These are phyloP conservation scores for Drosophila bunnanda DNA, from an alignment of 2,888 invertebrate species.

Conservation along the genomic window DNA sequence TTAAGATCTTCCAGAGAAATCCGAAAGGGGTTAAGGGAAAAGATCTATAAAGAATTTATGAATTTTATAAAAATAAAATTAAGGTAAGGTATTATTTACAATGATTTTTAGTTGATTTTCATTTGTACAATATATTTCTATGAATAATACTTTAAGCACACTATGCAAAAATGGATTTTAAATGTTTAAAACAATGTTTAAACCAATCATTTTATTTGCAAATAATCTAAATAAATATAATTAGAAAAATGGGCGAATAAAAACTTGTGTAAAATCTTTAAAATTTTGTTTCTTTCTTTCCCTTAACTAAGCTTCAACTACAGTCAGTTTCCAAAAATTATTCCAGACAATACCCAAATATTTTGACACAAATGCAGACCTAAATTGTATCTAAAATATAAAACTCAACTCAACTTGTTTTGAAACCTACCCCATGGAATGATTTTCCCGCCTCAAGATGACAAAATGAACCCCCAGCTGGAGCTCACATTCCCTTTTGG, in stretches of 20 bases:
- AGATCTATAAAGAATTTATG: not conserved
- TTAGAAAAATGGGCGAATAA: not conserved
- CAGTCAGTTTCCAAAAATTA: not conserved
- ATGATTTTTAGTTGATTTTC: too few relatives aligned
- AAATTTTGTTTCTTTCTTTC: too few relatives aligned
- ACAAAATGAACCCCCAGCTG: not conserved
- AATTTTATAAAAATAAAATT: too few relatives aligned
- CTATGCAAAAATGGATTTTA: too few relatives aligned
- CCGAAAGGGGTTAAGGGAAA: not conserved
- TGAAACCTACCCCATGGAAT: slow-evolving; percentile 47
- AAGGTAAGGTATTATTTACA: not conserved
- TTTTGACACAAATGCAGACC: not conserved
- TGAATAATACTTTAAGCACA: too few relatives aligned
- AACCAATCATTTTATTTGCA: not conserved
- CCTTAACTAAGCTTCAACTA: not conserved
- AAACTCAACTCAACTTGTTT: not conserved
- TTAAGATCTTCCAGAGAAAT: slow-evolving; percentile 1
- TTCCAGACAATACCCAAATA: not conserved
- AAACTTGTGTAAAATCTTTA: not conserved
- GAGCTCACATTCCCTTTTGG: not conserved
- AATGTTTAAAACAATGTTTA: too few relatives aligned
- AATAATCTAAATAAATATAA: not conserved
- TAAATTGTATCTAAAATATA: too few relatives aligned
- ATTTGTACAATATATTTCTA: not conserved
- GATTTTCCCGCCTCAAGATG: slow-evolving; percentile 6